These are phyloP conservation scores for Temnothorax ravouxi DNA, from an alignment of 2,888 invertebrate genomes.

Conservation along the genomic window DNA sequence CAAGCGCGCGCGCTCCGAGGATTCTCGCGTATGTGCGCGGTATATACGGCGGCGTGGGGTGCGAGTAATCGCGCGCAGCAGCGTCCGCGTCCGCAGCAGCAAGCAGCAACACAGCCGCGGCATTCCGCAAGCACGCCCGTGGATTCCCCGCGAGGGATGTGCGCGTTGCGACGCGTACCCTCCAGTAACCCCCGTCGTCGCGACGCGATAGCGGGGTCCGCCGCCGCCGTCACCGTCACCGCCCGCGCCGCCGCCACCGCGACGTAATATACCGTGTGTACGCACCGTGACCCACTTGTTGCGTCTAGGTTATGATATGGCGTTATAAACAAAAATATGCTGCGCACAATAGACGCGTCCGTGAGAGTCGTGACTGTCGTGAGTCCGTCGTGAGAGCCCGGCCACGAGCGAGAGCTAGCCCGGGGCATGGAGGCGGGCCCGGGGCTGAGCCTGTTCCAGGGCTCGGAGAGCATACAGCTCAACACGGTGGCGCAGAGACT, in stretches of 20 bases:
- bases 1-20: slow-evolving; percentile 70
- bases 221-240: not conserved
- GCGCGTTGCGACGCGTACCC: slow-evolving; percentile 30
- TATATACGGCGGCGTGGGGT: not conserved
- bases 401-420: slow-evolving; percentile 15
- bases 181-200: slow-evolving; percentile 20
- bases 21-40: slow-evolving; percentile 39
- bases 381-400: slow-evolving; percentile 57
- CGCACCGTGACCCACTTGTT: slow-evolving; percentile 83
- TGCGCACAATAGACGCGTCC: slow-evolving; percentile 73
- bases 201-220: slow-evolving; percentile 28
- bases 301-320: slow-evolving; percentile 85
- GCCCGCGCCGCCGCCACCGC: slow-evolving; percentile 2
- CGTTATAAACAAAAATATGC: slow-evolving; percentile 85
- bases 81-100: not conserved
- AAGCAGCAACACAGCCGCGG: not conserved
- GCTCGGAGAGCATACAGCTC: slow-evolving; percentile 89
- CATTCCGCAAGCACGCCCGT: not conserved
- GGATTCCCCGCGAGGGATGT: slow-evolving; percentile 22
- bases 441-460: slow-evolving; percentile 91
- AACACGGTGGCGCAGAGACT: slow-evolving; percentile 89
- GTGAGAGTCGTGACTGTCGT: slow-evolving; percentile 19
- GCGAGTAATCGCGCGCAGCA: slow-evolving; percentile 44
- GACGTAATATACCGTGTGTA: slow-evolving; percentile 14
- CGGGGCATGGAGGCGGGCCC: slow-evolving; percentile 86